phyloP scores from a whole-genome alignment of 2,113 vertebrate species.

The Paramormyrops kingsleyae region DNA sequence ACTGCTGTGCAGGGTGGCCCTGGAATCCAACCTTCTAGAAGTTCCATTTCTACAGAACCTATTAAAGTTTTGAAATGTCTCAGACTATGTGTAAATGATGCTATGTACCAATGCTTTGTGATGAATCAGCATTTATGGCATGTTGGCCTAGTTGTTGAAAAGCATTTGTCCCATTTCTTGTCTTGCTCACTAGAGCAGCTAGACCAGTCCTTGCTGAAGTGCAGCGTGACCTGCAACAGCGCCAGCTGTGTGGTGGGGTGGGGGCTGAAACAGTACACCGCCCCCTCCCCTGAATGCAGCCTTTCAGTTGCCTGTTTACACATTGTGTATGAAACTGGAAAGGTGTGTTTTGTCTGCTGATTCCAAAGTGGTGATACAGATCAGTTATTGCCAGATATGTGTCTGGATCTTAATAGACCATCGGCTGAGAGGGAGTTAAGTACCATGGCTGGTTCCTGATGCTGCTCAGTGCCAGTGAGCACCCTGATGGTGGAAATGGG shows the following conservation, averaged over 20 bases:
- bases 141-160: neutral
- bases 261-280: neutral
- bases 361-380: neutral
- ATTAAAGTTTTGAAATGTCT: neutral
- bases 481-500: neutral
- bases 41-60: neutral
- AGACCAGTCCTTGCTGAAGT: neutral
- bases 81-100: neutral
- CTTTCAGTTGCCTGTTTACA: neutral
- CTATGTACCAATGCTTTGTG: neutral
- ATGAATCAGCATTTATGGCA: neutral
- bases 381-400: neutral
- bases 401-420: neutral
- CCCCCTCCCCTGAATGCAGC: no score
- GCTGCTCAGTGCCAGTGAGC: neutral
- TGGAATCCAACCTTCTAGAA: neutral
- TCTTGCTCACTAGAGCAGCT: neutral
- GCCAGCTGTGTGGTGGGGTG: neutral
- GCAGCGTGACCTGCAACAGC: neutral
- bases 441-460: neutral
- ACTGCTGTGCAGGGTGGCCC: neutral
- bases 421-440: neutral
- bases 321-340: neutral
- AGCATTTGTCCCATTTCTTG: neutral
- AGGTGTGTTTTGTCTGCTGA: neutral